A percentile compares a stretch with the other conserved stretches of the same genome.
Evolutionary conservation across 2,888 invertebrate genomes (phyloP).

Genomic region (Habroteleia sp.): DNA sequence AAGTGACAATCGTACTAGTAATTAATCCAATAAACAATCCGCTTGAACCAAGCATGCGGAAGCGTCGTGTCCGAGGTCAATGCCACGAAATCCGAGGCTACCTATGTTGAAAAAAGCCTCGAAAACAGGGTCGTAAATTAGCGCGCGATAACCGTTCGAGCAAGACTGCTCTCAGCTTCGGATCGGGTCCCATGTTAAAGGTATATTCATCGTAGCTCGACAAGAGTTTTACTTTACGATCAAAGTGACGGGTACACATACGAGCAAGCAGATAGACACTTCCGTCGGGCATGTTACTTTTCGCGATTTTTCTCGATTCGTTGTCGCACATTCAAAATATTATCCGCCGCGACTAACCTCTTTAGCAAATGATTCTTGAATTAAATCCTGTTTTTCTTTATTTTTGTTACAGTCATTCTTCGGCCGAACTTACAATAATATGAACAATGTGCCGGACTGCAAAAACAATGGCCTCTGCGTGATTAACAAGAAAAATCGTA

Average conservation of each 20-base stretch:
- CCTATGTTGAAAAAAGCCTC: slow-evolving; percentile 66
- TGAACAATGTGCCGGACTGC: too few relatives aligned
- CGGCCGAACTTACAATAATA: too few relatives aligned
- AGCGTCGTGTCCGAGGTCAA: slow-evolving; percentile 51
- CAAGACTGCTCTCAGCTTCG: slow-evolving; percentile 67
- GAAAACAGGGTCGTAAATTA: slow-evolving; percentile 77
- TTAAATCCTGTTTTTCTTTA: too few relatives aligned
- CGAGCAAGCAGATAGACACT: slow-evolving; percentile 64
- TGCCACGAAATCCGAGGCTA: slow-evolving; percentile 65
- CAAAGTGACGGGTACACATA: slow-evolving; percentile 72
- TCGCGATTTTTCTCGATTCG: slow-evolving; percentile 65
- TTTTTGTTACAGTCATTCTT: too few relatives aligned
- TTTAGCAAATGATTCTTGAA: too few relatives aligned
- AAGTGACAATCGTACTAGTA: slow-evolving; percentile 15
- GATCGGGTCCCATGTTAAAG: slow-evolving; percentile 68
- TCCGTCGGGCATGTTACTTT: slow-evolving; percentile 74
- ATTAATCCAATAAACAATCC: slow-evolving; percentile 51
- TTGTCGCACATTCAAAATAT: slow-evolving; percentile 8
- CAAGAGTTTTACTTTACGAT: slow-evolving; percentile 79
- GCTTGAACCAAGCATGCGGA: slow-evolving; percentile 50
- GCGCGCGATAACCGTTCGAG: slow-evolving; percentile 74
- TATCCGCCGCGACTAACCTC: slow-evolving; percentile 6
- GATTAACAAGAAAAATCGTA: too few relatives aligned
- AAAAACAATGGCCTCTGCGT: too few relatives aligned
- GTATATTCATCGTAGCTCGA: slow-evolving; percentile 78